Base-by-base conservation (phyloP, 2,888 invertebrate genomes). In the Merodon equestris region DNA sequence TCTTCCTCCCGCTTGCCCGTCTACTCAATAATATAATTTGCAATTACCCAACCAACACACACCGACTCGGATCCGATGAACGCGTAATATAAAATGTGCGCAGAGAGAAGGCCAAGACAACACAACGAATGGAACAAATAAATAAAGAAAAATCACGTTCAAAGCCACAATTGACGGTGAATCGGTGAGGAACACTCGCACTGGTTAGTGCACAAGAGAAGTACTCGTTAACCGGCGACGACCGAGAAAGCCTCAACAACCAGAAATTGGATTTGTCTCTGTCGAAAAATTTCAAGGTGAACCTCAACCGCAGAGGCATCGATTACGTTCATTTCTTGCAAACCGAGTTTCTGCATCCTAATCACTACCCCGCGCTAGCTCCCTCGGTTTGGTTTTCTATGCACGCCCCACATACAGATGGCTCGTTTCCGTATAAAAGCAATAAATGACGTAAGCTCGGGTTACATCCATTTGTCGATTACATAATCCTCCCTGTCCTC, bases 11-110 rank as follows among this genome's bases (percentile, higher is more conserved):
- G 19, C 14, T 54, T 27, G 7, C n/a, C 9, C 14, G 44, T 57
- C 15, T 58, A 17, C 63, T 63, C 57, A 53, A 42, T 70, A 63
- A 15, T 40, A 63, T 63, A 54, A 75, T 70, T 70, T 53, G 53
- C 57, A 70, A 75, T 64, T 44, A 56, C 57, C 63, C 64, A 58
- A 63, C 51, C 75, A 53, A 64, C 70, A 75, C 53, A 47, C 17
- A 10, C 45, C 36, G n/a, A 44, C 47, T 45, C 45, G 38, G 9
- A 9, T 44, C 36, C 34, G 54, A 73, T 45, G 61, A 75, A 57
- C 58, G 63, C 54, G 56, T 71, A 63, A 63, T 54, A 54, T 15
- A 7, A 2, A 56, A 40, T 19, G 54, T 19, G 54, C 64, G 38
- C 17, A 19, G 14, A 7, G 10, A 34, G 34, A 19, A 44, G 14